Evolutionary conservation across 2,888 invertebrate genomes (phyloP), one percentile per base, ranked within the genome.

Genomic region (Lepidochrysops patricia): DNA sequence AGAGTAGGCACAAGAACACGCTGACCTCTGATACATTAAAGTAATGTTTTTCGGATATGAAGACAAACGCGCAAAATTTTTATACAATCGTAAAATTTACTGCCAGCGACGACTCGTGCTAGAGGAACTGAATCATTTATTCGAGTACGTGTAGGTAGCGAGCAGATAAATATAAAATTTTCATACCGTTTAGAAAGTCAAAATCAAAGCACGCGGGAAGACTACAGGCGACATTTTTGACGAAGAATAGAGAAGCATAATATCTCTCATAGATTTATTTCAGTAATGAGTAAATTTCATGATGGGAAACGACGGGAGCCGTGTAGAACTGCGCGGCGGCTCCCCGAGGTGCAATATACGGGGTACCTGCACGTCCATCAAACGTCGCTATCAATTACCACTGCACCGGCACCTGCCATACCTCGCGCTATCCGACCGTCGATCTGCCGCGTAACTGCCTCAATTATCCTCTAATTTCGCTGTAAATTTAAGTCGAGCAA

Each of bases 301-400:
- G 27, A 25, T 37, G 15, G 29, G 25, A 52, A 57, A 29, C 15
- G 63, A 35, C 13, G 32, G 27, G 9, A 54, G 37, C 37, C 13
- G 5, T 13, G 32, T 60, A 61, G 43, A 34, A 29, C 60, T 49
- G 61, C 66, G 72, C 66, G 70, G 69, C 43, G 19, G 19, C 43
- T 80, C 82, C 80, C 83, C 70, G 77, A 71, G 81, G 74, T 75
- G 75, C 77, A 76, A 76, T 76, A 75, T 73, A 75, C 75, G 75
- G 72, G 75, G 72, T 71, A 73, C 75, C 74, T 75, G 74, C 71
- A 76, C 76, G 85, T 84, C 88, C 78, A 79, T 86, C 86, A 87
- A 76, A 82, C 74, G 87, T 86, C 87, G 83, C 81, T 82, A 87
- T 86, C 84, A 87, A 87, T 87, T 85, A 87, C 78, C 68, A 71